phyloP scores from a whole-genome alignment of 2,888 invertebrate species.

The Pammene aurita region DNA sequence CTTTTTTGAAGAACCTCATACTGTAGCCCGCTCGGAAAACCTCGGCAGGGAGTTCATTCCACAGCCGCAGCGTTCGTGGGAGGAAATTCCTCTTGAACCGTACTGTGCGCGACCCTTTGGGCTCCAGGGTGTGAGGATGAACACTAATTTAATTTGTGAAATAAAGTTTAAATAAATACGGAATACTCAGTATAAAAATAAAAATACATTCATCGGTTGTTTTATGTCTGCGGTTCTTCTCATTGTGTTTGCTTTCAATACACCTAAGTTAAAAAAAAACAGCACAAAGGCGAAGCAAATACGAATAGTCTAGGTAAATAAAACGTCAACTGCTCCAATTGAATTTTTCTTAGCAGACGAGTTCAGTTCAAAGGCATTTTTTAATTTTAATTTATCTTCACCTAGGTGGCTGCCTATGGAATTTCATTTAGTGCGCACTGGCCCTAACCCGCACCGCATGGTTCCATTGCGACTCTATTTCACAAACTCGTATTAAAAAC shows the following conservation, averaged over 20 bases:
- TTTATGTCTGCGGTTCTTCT: background rate
- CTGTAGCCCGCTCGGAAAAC: too few species aligned
- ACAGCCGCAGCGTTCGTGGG: too few species aligned
- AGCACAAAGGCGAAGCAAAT: background rate
- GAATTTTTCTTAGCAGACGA: conserved; percentile 36
- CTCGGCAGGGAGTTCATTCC: too few species aligned
- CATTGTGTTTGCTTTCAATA: conserved; percentile 2
- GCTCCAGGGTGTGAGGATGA: too few species aligned
- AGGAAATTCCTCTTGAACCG: too few species aligned
- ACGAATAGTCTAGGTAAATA: background rate
- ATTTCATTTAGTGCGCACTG: conserved; percentile 51
- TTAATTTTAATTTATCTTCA: conserved; percentile 36
- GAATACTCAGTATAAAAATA: background rate
- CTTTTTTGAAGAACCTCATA: too few species aligned
- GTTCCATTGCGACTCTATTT: conserved; percentile 35
- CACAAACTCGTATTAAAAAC: background rate
- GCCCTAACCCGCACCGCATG: conserved; percentile 52
- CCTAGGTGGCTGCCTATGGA: conserved; percentile 44
- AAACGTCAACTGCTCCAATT: conserved; percentile 44
- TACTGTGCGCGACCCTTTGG: too few species aligned
- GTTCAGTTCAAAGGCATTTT: conserved; percentile 29
- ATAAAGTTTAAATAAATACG: too few species aligned
- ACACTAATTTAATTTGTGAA: too few species aligned
- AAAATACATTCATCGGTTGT: background rate
- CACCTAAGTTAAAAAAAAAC: background rate